Evolutionary conservation across 1,140 invertebrate species (phyloP).

Genomic region (Zaprionus inermis): DNA sequence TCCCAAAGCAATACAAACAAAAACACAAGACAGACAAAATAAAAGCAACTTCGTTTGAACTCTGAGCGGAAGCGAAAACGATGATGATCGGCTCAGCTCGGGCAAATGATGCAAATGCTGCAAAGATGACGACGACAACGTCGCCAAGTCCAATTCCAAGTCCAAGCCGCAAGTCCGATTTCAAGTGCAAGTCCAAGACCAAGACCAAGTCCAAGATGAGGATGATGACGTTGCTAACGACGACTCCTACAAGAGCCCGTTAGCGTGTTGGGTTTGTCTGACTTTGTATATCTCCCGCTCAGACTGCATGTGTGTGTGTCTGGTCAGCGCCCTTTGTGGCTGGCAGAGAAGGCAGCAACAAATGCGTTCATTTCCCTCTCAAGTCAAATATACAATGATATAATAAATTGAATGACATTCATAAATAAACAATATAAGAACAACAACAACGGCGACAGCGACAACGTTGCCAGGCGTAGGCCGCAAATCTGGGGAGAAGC

Average conservation of each 20-base stretch:
- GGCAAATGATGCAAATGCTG: constrained; percentile 72
- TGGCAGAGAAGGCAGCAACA: constrained; percentile 42
- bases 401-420: constrained; percentile 83
- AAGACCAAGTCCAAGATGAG: constrained; percentile 20
- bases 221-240: constrained; percentile 59
- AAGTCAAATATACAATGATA: constrained; percentile 82
- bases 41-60: constrained; percentile 17
- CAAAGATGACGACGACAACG: constrained; percentile 44
- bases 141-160: constrained; percentile 13
- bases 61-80: constrained; percentile 16
- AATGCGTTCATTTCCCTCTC: constrained; percentile 81
- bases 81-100: constrained; percentile 37
- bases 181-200: constrained; percentile 31
- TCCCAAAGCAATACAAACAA: not conserved
- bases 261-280: constrained; percentile 41
- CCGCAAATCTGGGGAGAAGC: constrained; percentile 41
- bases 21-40: not conserved
- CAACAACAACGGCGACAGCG: constrained; percentile 35
- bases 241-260: constrained; percentile 67
- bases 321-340: constrained; percentile 69
- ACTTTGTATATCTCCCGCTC: not conserved
- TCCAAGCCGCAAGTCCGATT: constrained; percentile 23
- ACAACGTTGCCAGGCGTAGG: constrained; percentile 34
- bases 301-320: constrained; percentile 21
- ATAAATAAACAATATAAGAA: constrained; percentile 81